Conservation (phyloP, 2,888 invertebrate genomes). For the Zhuqinia jingwanae region DNA sequence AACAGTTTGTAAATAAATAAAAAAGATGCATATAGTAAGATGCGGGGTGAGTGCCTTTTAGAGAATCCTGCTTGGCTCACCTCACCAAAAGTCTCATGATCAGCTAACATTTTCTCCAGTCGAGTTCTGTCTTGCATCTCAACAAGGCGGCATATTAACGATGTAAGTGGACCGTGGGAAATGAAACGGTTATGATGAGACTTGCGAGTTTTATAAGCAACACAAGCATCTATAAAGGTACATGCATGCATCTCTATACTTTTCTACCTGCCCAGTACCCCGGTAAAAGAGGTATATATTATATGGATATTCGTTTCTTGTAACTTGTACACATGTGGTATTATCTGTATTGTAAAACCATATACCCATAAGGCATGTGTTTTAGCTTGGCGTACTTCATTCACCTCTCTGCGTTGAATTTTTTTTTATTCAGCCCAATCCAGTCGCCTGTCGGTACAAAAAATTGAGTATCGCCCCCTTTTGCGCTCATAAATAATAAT, state of each 20-base stretch:
- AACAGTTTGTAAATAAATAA: no score
- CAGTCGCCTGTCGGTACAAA: conserved; percentile 69
- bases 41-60: conserved; percentile 57
- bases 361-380: no score
- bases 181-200: conserved; percentile 60
- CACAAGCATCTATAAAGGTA: neutral
- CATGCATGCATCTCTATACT: neutral
- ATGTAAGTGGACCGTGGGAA: conserved; percentile 79
- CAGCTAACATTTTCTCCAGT: conserved; percentile 55
- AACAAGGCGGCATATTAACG: conserved; percentile 67
- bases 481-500: conserved; percentile 79
- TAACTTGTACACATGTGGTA: no score
- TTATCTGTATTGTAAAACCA: no score
- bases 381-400: conserved; percentile 14
- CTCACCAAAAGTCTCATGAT: conserved; percentile 47
- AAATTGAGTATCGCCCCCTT: conserved; percentile 78
- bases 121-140: conserved; percentile 55
- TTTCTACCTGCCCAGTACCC: neutral
- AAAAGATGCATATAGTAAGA: neutral
- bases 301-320: no score
- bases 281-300: no score
- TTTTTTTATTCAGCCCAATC: conserved; percentile 66
- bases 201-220: conserved; percentile 7
- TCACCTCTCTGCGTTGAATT: conserved; percentile 58
- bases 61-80: conserved; percentile 21